Evolutionary conservation across 2,797 vertebrate species (phyloP).

Genomic region (Crenuchus spilurus): DNA sequence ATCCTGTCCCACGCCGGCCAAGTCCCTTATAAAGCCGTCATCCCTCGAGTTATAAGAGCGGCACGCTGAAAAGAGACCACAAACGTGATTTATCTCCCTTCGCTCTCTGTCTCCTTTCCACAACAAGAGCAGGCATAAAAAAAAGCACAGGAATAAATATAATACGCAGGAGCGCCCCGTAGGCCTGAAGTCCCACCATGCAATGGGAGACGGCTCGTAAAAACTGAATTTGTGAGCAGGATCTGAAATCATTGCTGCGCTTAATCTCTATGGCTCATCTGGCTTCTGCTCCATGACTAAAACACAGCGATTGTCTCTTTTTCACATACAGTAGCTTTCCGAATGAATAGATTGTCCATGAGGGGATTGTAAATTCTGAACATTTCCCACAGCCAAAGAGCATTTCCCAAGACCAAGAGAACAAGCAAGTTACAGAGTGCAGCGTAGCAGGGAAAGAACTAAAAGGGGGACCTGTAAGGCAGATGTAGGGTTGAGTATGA

Average conservation of each 20-base stretch:
- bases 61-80: slow-evolving; percentile 50
- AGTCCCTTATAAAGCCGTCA: slow-evolving; percentile 56
- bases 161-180: slow-evolving; percentile 21
- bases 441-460: not conserved
- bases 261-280: slow-evolving; percentile 56
- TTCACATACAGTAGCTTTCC: slow-evolving; percentile 46
- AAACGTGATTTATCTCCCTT: slow-evolving; percentile 50
- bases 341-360: slow-evolving; percentile 37
- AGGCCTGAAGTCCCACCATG: slow-evolving; percentile 2
- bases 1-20: slow-evolving; percentile 35
- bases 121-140: slow-evolving; percentile 44
- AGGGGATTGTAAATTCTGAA: slow-evolving; percentile 45
- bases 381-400: slow-evolving; percentile 27
- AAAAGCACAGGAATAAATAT: slow-evolving; percentile 46
- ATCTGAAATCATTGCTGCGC: slow-evolving; percentile 49
- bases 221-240: slow-evolving; percentile 49
- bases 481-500: not conserved
- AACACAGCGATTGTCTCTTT: slow-evolving; percentile 44
- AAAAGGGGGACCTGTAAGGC: not conserved
- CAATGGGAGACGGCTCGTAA: slow-evolving; percentile 40
- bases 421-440: not conserved
- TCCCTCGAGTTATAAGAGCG: slow-evolving; percentile 48
- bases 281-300: slow-evolving; percentile 43
- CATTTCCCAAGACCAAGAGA: not conserved
- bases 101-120: slow-evolving; percentile 41